Evolutionary conservation across 2,113 vertebrate species (phyloP).

Genomic region (Dolichallabes microphthalmus): DNA sequence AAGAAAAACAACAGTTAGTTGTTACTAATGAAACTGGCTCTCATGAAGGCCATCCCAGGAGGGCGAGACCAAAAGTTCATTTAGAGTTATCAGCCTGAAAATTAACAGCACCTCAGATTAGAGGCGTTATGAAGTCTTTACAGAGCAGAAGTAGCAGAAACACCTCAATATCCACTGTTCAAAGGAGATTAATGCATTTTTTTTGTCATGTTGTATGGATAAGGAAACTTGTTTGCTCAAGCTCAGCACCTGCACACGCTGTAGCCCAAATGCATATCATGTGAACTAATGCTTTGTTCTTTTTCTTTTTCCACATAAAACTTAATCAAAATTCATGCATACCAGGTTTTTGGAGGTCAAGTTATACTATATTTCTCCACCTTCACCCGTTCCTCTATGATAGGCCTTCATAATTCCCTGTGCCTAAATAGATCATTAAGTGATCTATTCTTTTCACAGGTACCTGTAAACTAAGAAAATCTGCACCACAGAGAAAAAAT

Average conservation of each 20-base stretch:
- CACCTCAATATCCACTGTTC: no score
- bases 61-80: no score
- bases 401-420: neutral
- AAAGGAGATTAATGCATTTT: neutral
- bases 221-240: neutral
- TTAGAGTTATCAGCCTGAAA: no score
- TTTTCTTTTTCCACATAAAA: neutral
- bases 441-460: neutral
- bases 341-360: neutral
- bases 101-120: no score
- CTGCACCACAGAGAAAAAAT: neutral
- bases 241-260: slow-evolving; percentile 14
- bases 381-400: neutral
- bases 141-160: no score
- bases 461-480: neutral
- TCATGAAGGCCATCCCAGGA: no score
- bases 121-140: no score
- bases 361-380: neutral
- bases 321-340: neutral
- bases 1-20: no score
- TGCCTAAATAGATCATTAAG: neutral
- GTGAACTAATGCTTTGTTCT: neutral
- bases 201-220: neutral
- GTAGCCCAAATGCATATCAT: neutral
- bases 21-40: no score